phyloP scores from a whole-genome alignment of 2,888 invertebrate genomes.

The Yponomeuta plumbellus region DNA sequence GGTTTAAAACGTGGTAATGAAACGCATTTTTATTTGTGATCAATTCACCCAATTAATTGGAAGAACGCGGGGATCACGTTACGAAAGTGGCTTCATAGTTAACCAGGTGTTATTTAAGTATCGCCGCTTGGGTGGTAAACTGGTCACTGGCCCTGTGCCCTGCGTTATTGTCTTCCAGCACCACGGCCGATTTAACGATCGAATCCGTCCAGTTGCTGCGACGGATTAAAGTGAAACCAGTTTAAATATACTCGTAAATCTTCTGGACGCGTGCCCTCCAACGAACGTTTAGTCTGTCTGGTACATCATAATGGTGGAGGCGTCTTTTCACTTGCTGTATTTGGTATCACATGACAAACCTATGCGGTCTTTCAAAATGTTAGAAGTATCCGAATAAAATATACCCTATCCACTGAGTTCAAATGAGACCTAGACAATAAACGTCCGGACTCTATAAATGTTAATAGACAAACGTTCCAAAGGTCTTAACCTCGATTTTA shows the following conservation, averaged over 20 bases:
- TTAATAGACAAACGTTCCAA: slow-evolving; percentile 5
- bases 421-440: slow-evolving; percentile 1
- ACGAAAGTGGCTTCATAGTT: slow-evolving; percentile 50
- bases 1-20: neutral
- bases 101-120: slow-evolving; percentile 61
- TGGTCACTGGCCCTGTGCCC: slow-evolving; percentile 29
- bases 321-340: neutral
- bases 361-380: neutral
- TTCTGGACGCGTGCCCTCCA: slow-evolving; percentile 61
- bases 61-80: slow-evolving; percentile 29
- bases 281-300: slow-evolving; percentile 51
- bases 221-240: slow-evolving; percentile 63
- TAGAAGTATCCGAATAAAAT: neutral
- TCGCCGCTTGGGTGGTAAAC: slow-evolving; percentile 59
- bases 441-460: neutral
- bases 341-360: neutral
- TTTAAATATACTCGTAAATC: slow-evolving; percentile 73
- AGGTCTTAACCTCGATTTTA: slow-evolving; percentile 7
- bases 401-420: neutral
- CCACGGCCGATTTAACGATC: slow-evolving; percentile 69
- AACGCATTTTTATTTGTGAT: slow-evolving; percentile 7
- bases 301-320: slow-evolving; percentile 27
- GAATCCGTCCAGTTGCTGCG: slow-evolving; percentile 63
- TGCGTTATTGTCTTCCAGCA: slow-evolving; percentile 64
- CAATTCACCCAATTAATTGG: slow-evolving; percentile 25